Percentiles rank a stretch among this genome's conserved stretches.
phyloP scores from a whole-genome alignment of 2,888 invertebrate genomes.

The Amphipyra berbera region DNA sequence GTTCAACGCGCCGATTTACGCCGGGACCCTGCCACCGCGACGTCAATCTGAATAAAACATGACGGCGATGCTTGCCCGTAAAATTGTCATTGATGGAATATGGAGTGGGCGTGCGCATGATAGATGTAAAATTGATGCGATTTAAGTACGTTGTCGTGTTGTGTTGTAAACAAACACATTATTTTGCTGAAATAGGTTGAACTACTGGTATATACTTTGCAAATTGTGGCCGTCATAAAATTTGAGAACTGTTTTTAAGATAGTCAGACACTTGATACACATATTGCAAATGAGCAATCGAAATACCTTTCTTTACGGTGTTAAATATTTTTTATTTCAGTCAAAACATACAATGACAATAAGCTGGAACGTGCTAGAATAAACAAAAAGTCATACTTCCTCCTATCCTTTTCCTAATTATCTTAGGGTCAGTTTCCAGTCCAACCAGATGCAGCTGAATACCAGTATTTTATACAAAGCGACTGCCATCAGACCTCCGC shows the following conservation, averaged over 20 bases:
- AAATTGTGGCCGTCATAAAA: not conserved
- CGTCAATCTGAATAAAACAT: conserved; percentile 61
- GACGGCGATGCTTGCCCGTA: conserved; percentile 28
- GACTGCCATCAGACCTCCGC: no score
- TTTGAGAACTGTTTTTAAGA: not conserved
- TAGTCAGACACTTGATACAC: no score
- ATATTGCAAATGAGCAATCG: no score
- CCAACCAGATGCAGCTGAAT: no score
- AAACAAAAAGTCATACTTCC: no score
- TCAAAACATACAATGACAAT: no score
- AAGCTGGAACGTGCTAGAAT: no score
- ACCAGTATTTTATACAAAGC: no score
- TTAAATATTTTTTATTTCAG: no score
- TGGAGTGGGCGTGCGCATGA: conserved; percentile 41
- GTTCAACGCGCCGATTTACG: conserved; percentile 22
- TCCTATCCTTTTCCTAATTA: no score
- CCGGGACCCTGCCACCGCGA: conserved; percentile 22
- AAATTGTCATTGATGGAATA: conserved; percentile 48
- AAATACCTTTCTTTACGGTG: no score
- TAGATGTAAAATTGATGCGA: conserved; percentile 47
- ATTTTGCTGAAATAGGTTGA: not conserved
- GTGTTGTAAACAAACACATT: not conserved
- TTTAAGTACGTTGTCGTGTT: conserved; percentile 10
- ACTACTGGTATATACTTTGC: not conserved
- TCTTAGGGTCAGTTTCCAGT: no score